Base-by-base conservation (phyloP, 1,140 invertebrate species). In the Ephestia elutella region DNA sequence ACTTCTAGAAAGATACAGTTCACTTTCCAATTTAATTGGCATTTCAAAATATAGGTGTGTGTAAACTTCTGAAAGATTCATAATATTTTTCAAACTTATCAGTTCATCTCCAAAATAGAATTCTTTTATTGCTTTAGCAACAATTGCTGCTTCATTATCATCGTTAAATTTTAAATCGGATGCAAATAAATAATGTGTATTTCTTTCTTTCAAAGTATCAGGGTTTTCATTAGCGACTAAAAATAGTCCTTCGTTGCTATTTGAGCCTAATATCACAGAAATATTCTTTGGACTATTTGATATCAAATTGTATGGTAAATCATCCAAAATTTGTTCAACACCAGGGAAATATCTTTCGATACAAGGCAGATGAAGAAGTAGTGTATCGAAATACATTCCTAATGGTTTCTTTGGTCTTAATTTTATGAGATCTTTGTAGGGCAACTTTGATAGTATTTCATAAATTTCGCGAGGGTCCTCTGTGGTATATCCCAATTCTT, bases 21-120 rank as follows among this genome's bases (percentile, higher is more conserved):
- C 73, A 8, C 70, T 63, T 71, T 87, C 85, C 9, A 85, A 64
- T 50, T 83, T 69, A 18, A 64, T 21, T 8, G 82, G 85, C 21
- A 78, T 57, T 60, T 83, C 79, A 62, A 87, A 87, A 68, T 82
- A 85, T 50, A 80, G 57, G 5, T 87, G 71, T 4, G 81, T 81
- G 25, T 85, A 81, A 5, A 86, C 7, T 32, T 81, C 73, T 15
- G 73, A 64, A 11, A 85, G 56, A 44, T 75, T 75, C 56, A 70
- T 56, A 38, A 73, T 59, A 53, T 63, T 75, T 19, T 73, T 59
- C 54, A 71, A 64, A 65, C 58, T 78, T 18, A 87, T 73, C 49
- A 35, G 56, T 1, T 82, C 66, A 30, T 78, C 56, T 8, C 74
- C 77, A 62, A 88, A 88, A 58, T 88, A 88, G 59, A 81, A 79